A percentile compares a stretch with the other conserved stretches of the same genome.
These are phyloP conservation scores for Chunga burmeisteri DNA, from an alignment of 2,113 vertebrate species.

Conservation along the genomic window DNA sequence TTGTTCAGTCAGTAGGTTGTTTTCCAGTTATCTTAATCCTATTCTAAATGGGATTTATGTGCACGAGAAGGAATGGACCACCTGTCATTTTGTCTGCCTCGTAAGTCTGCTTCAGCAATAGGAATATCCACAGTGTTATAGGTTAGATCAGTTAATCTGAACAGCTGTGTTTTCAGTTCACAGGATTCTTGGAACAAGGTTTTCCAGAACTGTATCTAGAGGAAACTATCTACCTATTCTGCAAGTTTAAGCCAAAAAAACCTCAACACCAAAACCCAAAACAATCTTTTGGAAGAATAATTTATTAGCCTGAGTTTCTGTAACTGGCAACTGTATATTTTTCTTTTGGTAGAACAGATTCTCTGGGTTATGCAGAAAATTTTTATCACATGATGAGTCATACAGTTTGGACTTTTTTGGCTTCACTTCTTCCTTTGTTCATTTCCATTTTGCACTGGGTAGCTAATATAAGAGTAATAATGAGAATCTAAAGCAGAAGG, in stretches of 20 bases:
- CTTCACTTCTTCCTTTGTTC: not conserved
- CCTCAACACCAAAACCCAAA: not conserved
- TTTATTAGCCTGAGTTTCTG: not conserved
- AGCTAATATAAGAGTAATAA: constrained; percentile 21
- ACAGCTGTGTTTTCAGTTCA: constrained; percentile 39
- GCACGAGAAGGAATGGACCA: constrained; percentile 50
- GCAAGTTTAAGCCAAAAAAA: not conserved
- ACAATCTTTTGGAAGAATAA: not conserved
- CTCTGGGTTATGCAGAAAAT: not conserved
- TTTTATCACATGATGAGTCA: not conserved
- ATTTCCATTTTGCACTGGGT: not conserved
- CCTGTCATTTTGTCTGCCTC: constrained; percentile 66
- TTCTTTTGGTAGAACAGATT: not conserved
- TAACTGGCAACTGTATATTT: not conserved
- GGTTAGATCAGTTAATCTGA: constrained; percentile 25
- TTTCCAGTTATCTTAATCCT: constrained; percentile 65
- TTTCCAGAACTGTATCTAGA: constrained; percentile 35
- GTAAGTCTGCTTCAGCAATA: constrained; percentile 10
- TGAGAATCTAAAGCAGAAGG: not conserved
- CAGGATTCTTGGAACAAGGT: constrained; percentile 23
- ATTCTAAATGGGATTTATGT: constrained; percentile 69
- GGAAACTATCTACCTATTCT: not conserved
- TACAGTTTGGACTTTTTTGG: not conserved
- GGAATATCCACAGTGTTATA: not conserved
- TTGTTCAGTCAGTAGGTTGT: constrained; percentile 26